Evolutionary conservation across 2,888 invertebrate genomes (phyloP).

Genomic region (Polyploca ridens): DNA sequence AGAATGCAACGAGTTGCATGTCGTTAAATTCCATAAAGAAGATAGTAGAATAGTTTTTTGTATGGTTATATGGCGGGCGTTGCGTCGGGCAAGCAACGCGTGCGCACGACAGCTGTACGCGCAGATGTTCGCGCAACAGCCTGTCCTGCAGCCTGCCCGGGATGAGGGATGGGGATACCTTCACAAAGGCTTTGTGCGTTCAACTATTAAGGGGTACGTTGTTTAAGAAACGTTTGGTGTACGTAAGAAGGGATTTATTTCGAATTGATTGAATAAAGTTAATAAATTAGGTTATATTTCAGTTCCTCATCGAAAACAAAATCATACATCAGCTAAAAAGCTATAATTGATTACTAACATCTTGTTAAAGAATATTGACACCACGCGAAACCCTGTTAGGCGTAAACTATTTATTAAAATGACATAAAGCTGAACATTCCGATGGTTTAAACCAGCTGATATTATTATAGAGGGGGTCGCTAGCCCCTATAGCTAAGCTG

Average conservation of each 20-base stretch:
- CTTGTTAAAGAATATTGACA: too few species aligned
- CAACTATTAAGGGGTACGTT: neutral
- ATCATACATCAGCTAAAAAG: too few species aligned
- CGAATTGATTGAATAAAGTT: neutral
- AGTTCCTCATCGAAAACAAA: too few species aligned
- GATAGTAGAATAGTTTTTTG: constrained; percentile 15
- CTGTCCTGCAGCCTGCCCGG: constrained; percentile 2
- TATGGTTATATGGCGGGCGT: neutral
- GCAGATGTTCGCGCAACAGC: constrained; percentile 50
- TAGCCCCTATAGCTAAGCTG: too few species aligned
- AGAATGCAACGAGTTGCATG: constrained; percentile 1
- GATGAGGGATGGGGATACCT: constrained; percentile 3
- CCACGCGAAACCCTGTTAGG: neutral
- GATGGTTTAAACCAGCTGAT: neutral
- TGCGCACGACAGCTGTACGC: constrained; percentile 54
- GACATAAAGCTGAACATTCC: neutral
- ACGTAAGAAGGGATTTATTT: neutral
- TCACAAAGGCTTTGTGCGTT: neutral
- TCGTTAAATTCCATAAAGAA: constrained; percentile 14
- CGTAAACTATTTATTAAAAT: neutral
- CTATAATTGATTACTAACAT: too few species aligned
- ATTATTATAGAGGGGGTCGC: neutral
- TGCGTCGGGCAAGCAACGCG: constrained; percentile 29
- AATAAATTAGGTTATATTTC: too few species aligned
- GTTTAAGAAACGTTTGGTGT: neutral